Conservation (phyloP, 2,888 invertebrate species). For the Pteria penguin region DNA sequence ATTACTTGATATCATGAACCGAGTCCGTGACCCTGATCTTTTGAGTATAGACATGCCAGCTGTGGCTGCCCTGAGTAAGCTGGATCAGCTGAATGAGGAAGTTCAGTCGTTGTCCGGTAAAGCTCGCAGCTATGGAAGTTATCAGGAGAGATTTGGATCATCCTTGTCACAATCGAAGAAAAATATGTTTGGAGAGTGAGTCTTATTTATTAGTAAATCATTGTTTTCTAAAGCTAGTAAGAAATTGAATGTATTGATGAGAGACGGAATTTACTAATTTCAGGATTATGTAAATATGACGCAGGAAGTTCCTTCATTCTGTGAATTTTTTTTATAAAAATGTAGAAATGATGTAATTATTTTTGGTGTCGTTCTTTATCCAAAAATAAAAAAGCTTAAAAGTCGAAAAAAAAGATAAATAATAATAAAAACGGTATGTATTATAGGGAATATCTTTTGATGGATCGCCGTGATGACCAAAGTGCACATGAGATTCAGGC, state of each 20-base stretch:
- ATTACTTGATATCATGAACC: constrained; percentile 75
- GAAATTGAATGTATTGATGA: too few relatives aligned
- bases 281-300: too few relatives aligned
- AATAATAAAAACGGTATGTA: too few relatives aligned
- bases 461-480: constrained; percentile 68
- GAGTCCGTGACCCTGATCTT: constrained; percentile 76
- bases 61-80: constrained; percentile 75
- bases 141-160: constrained; percentile 80
- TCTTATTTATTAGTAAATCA: too few relatives aligned
- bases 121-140: constrained; percentile 78
- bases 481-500: constrained; percentile 76
- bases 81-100: constrained; percentile 75
- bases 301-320: too few relatives aligned
- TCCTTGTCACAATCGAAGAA: constrained; percentile 73
- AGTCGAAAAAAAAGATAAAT: too few relatives aligned
- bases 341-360: too few relatives aligned
- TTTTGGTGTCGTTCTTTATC: too few relatives aligned
- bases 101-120: constrained; percentile 73
- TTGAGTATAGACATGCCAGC: constrained; percentile 76
- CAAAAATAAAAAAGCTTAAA: too few relatives aligned
- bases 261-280: too few relatives aligned
- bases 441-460: constrained; percentile 67
- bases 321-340: too few relatives aligned
- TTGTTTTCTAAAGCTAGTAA: too few relatives aligned
- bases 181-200: constrained; percentile 65